Conservation (phyloP, 2,113 vertebrate genomes). For the Carlito syrichta region DNA sequence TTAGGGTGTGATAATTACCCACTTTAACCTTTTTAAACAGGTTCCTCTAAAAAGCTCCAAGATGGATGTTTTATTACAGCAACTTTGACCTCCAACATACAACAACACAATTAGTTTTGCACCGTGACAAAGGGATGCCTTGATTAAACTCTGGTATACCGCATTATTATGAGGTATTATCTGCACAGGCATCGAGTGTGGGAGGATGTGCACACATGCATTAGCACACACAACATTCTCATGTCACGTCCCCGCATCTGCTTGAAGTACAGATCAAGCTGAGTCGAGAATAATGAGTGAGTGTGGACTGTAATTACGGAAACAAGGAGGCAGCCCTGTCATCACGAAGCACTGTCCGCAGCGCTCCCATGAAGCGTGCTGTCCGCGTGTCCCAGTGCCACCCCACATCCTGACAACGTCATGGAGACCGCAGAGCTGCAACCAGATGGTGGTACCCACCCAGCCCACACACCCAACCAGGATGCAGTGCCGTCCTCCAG, state of each 20-base stretch:
- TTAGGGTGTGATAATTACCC: conserved; percentile 85
- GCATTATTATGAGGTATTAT: conserved; percentile 33
- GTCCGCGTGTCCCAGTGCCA: too few species aligned
- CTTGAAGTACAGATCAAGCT: neutral
- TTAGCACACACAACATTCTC: neutral
- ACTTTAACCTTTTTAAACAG: conserved; percentile 86
- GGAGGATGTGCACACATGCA: neutral
- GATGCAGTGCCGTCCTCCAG: neutral
- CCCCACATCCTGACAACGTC: rapidly evolving
- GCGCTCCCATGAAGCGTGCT: neutral
- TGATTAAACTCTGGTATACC: conserved; percentile 66
- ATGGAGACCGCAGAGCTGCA: neutral
- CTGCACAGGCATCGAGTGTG: neutral
- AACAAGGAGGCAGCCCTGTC: neutral
- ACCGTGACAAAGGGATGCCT: conserved; percentile 75
- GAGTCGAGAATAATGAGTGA: neutral
- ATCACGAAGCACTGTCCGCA: neutral
- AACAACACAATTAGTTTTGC: conserved; percentile 80
- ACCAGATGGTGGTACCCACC: neutral
- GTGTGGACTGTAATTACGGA: neutral
- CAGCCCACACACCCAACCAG: rapidly evolving
- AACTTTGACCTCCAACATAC: conserved; percentile 81
- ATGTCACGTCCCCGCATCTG: neutral
- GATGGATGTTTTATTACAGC: conserved; percentile 83
- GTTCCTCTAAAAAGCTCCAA: conserved; percentile 83